Evolutionary conservation across 2,797 vertebrate genomes (phyloP), one percentile per base, ranked within the genome.

Genomic region (Euphonia xanthogaster): DNA sequence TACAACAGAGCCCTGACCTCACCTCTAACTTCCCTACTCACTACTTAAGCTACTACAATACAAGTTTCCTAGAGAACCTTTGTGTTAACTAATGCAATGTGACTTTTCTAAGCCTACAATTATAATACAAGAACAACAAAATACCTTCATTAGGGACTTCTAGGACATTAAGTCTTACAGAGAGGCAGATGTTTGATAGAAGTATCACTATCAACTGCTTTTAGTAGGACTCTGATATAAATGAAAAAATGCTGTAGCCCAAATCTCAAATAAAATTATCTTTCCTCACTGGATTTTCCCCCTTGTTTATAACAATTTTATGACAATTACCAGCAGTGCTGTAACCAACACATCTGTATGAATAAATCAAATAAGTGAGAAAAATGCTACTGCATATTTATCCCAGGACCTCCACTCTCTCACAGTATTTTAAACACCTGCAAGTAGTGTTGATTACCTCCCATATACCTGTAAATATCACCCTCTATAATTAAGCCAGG

Each of bases 381-480:
- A 96, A 83, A 48, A 51, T 4, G 8, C 27, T 90, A 72, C 25
- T 66, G 50, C 22, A 33, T 33, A 15, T 83, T 95, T 94, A 72
- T 60, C 66, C 68, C 71, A 68, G 25, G 51, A 92, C 65, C 12
- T 93, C 55, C 35, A 55, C 42, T 94, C 68, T 33, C 30, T 89
- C 51, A 45, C 12, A n/a, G 16, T 65, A 63, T 79, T 88, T 92
- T 65, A 83, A 90, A 90, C 75, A 95, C 47, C 68, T 93, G 81
- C 68, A 90, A 78, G 66, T 74, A 27, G 67, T 89, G 75, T 88
- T 93, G 94, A 92, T 92, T 88, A 74, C 66, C 44, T 86, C 58
- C 60, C 14, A 70, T 72, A 89, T 9, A 89, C 47, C 72, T 74
- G 65, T 58, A 87, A 91, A 71, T 65, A 85, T 90, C 72, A 65